Evolutionary conservation across 2,797 vertebrate genomes (phyloP).

Genomic region (Podargus strigoides): DNA sequence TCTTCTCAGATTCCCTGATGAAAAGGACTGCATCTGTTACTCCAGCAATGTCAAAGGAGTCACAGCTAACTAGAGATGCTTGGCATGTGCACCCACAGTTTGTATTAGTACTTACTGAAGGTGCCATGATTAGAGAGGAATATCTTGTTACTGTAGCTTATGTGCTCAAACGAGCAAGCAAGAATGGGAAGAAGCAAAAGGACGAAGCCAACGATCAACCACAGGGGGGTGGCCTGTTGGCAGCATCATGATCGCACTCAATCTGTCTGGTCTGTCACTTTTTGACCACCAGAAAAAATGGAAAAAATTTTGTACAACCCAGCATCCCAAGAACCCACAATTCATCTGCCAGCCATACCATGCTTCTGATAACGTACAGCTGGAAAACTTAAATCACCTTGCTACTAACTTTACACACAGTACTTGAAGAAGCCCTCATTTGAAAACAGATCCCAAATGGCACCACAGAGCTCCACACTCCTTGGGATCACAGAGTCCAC

Average conservation of each 20-base stretch:
- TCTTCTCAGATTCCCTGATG: background rate
- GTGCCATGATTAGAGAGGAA: background rate
- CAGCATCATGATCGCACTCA: background rate
- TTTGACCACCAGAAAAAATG: background rate
- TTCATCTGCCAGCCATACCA: background rate
- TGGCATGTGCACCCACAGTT: background rate
- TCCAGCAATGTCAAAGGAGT: background rate
- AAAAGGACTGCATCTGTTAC: background rate
- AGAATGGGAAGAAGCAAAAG: background rate
- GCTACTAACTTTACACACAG: background rate
- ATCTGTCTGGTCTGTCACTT: conserved; percentile 9
- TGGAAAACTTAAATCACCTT: background rate
- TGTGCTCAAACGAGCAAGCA: background rate
- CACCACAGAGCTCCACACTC: background rate
- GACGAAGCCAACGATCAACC: background rate
- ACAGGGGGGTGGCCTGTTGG: background rate
- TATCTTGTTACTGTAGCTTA: background rate
- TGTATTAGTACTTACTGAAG: background rate
- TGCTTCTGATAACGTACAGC: background rate
- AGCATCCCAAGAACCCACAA: background rate
- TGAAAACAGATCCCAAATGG: background rate
- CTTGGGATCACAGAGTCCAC: background rate
- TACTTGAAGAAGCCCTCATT: background rate
- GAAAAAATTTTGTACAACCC: background rate
- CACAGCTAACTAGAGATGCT: background rate